Conservation (phyloP, 2,888 invertebrate species). For the Megamerina dolium region DNA sequence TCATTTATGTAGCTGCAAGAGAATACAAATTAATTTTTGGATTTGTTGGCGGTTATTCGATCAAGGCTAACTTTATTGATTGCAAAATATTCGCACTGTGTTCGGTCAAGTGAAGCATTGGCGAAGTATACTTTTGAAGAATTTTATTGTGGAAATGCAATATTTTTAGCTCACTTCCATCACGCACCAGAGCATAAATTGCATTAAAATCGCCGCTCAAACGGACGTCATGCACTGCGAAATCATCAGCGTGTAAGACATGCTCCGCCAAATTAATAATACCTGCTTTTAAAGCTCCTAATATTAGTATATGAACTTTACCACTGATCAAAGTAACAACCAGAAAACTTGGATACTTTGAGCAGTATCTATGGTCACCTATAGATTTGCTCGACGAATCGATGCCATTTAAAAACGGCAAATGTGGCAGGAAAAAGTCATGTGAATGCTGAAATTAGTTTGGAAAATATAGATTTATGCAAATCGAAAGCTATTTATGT, state of each 20-base stretch:
- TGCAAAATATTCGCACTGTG: conserved; percentile 69
- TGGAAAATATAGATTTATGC: not conserved
- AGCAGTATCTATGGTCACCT: conserved; percentile 53
- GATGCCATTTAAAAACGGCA: conserved; percentile 53
- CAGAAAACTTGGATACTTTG: conserved; percentile 68
- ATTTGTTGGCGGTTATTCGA: not conserved
- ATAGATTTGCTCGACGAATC: conserved; percentile 53
- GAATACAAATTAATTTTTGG: not conserved
- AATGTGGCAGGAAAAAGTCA: conserved; percentile 55
- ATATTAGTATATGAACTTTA: conserved; percentile 67
- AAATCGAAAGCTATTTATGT: not conserved
- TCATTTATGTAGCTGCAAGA: conserved; percentile 56
- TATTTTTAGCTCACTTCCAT: conserved; percentile 60
- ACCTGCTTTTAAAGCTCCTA: conserved; percentile 79
- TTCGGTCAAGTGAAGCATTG: conserved; percentile 56
- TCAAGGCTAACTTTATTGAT: conserved; percentile 54
- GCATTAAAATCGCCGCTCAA: conserved; percentile 66
- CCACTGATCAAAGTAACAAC: conserved; percentile 73
- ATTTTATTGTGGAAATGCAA: conserved; percentile 44
- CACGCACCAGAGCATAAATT: conserved; percentile 60
- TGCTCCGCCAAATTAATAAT: conserved; percentile 58
- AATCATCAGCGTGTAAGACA: conserved; percentile 54
- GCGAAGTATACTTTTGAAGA: conserved; percentile 39
- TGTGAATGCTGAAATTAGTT: conserved; percentile 49
- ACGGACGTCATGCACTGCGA: conserved; percentile 60